Evolutionary conservation across 1,140 invertebrate genomes (phyloP).

Genomic region (Macrosteles quadrilineatus): DNA sequence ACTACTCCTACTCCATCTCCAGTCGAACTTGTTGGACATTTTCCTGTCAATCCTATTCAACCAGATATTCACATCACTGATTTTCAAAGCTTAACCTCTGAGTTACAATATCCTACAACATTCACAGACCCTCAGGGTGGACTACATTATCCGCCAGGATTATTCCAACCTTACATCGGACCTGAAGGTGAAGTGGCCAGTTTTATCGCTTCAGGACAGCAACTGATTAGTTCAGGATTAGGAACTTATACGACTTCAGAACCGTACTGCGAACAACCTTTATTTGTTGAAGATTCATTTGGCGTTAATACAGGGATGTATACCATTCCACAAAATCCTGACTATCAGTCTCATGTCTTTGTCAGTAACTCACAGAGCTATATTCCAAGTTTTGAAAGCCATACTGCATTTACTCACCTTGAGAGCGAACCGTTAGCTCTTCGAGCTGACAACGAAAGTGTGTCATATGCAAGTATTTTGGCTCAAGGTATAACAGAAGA

Average conservation of each 20-base stretch:
- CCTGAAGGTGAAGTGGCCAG: slow-evolving; percentile 50
- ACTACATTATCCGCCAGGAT: slow-evolving; percentile 18
- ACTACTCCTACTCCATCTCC: not conserved
- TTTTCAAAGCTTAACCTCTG: not conserved
- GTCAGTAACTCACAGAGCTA: slow-evolving; percentile 1
- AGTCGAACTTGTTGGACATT: no score
- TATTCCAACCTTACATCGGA: slow-evolving; percentile 25
- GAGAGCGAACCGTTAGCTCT: slow-evolving; percentile 20
- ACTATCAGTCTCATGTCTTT: slow-evolving; percentile 1
- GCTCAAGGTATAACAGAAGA: slow-evolving; percentile 59
- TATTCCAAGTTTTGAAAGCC: slow-evolving; percentile 17
- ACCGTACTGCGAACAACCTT: slow-evolving; percentile 26
- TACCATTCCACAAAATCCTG: not conserved
- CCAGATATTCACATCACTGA: not conserved
- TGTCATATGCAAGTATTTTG: slow-evolving; percentile 73
- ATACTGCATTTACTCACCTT: slow-evolving; percentile 4
- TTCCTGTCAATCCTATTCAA: not conserved
- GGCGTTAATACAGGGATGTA: not conserved
- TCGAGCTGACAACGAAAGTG: slow-evolving; percentile 36
- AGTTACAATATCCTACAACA: not conserved
- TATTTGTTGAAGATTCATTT: slow-evolving; percentile 7
- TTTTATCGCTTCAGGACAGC: slow-evolving; percentile 55
- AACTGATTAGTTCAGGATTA: slow-evolving; percentile 50
- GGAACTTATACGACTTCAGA: slow-evolving; percentile 46
- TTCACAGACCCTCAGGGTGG: slow-evolving; percentile 7